A percentile compares a stretch with the other conserved stretches of the same genome.
These are phyloP conservation scores for Nomada goodeniana DNA, from an alignment of 2,888 invertebrate genomes.

Conservation along the genomic window DNA sequence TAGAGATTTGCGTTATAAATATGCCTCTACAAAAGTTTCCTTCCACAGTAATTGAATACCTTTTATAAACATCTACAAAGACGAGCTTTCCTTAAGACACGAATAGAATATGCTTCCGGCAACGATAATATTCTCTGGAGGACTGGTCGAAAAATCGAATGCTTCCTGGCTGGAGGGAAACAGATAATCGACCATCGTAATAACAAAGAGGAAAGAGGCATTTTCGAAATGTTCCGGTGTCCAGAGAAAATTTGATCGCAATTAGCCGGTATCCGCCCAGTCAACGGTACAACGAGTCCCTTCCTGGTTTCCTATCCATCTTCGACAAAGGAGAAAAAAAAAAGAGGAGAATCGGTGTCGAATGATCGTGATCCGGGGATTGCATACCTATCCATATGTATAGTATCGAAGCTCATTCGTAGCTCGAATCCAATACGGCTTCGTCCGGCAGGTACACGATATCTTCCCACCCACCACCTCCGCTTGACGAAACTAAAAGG, in stretches of 20 bases:
- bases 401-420: slow-evolving; percentile 44
- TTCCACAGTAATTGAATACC: not conserved
- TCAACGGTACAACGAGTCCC: not conserved
- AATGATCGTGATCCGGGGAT: slow-evolving; percentile 49
- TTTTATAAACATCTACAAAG: slow-evolving; percentile 12
- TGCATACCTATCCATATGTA: not conserved
- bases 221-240: not conserved
- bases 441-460: slow-evolving; percentile 61
- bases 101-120: slow-evolving; percentile 40
- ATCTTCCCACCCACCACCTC: slow-evolving; percentile 49
- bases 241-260: slow-evolving; percentile 46
- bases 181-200: slow-evolving; percentile 23
- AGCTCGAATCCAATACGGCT: slow-evolving; percentile 51
- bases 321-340: not conserved
- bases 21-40: not conserved
- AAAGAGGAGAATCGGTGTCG: slow-evolving; percentile 45
- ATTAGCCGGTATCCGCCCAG: slow-evolving; percentile 51
- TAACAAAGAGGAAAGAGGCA: not conserved
- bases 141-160: not conserved
- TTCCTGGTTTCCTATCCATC: slow-evolving; percentile 6
- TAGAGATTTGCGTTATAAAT: slow-evolving; percentile 36
- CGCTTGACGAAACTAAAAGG: slow-evolving; percentile 34
- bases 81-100: not conserved
- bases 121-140: not conserved
- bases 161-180: not conserved